phyloP scores from a whole-genome alignment of 2,113 vertebrate genomes.

The Phyllopteryx taeniolatus region DNA sequence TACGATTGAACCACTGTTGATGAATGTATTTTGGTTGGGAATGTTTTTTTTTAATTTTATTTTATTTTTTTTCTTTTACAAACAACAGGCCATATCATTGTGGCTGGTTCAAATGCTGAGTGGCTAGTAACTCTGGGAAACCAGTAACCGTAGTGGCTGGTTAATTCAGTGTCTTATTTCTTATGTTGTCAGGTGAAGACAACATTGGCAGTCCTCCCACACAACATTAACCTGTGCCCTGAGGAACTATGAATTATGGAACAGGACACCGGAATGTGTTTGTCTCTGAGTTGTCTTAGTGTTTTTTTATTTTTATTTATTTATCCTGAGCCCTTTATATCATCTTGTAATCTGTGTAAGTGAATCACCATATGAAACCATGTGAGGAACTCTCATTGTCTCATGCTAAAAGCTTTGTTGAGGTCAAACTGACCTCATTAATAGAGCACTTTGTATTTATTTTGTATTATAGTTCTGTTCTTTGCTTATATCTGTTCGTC shows the following conservation, averaged over 20 bases:
- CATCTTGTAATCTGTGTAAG: conserved; percentile 32
- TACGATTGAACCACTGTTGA: too few species aligned
- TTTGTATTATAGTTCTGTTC: conserved; percentile 5
- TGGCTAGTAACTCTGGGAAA: too few species aligned
- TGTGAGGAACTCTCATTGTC: neutral
- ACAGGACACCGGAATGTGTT: neutral
- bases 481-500: neutral
- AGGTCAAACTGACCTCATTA: neutral
- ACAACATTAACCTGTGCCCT: neutral
- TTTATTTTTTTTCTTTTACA: too few species aligned
- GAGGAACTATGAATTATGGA: neutral
- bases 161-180: neutral
- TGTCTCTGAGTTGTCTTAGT: neutral
- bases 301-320: neutral
- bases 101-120: too few species aligned
- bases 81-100: too few species aligned
- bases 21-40: too few species aligned
- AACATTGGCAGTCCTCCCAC: neutral
- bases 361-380: conserved; percentile 11
- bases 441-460: conserved; percentile 6
- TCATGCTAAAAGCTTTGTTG: neutral
- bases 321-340: conserved; percentile 20
- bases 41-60: too few species aligned
- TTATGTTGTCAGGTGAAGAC: neutral
- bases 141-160: too few species aligned